Evolutionary conservation across 1,140 invertebrate genomes (phyloP).

Genomic region (Diprion similis): DNA sequence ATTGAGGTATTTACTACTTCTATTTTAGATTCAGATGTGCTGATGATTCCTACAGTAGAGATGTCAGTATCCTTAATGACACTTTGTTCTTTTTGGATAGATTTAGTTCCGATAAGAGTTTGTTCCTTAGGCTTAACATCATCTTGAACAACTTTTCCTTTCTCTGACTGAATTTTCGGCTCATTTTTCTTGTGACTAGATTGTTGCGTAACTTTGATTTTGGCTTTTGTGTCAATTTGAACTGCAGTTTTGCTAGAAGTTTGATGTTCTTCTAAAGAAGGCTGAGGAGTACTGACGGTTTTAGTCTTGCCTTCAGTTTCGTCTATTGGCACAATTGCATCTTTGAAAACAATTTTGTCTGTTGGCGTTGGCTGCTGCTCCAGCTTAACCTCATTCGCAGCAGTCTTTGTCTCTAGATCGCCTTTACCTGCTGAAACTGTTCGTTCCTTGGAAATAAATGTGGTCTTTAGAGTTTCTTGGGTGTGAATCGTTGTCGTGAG

Average conservation of each 20-base stretch:
- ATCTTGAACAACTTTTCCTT: conserved; percentile 10
- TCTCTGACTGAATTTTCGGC: not conserved
- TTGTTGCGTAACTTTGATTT: no score
- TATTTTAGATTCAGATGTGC: not conserved
- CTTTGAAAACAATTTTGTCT: not conserved
- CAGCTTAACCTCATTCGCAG: no score
- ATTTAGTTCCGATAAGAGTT: not conserved
- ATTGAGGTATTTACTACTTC: not conserved
- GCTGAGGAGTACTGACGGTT: not conserved
- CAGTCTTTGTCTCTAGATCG: no score
- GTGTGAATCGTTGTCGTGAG: not conserved
- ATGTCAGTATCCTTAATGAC: not conserved
- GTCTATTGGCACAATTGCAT: not conserved
- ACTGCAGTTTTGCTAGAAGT: no score
- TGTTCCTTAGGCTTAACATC: not conserved
- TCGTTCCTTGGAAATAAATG: conserved; percentile 8
- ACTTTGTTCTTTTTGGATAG: not conserved
- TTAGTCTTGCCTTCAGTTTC: not conserved
- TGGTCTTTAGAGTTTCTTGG: not conserved
- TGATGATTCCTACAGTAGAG: not conserved
- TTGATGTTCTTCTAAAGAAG: no score
- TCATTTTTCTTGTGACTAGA: no score
- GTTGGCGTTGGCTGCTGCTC: not conserved
- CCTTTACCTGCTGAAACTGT: no score
- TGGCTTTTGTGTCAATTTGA: no score